phyloP scores from a whole-genome alignment of 2,113 vertebrate species.

The Azemiops feae region DNA sequence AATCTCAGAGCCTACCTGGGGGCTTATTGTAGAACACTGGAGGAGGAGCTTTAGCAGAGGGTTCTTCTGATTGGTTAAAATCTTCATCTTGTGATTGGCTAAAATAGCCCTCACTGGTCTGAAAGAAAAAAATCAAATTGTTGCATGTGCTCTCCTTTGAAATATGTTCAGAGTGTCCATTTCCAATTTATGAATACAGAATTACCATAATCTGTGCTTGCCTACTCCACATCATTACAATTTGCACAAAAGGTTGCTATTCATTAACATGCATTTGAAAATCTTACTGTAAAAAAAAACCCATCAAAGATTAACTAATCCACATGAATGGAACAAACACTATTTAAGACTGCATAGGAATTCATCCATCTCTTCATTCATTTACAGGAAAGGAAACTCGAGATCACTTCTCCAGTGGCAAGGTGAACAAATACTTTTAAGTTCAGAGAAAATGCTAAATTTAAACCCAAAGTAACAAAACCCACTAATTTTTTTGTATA shows the following conservation, averaged over 20 bases:
- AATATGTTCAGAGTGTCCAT: not conserved
- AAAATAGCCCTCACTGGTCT: constrained; percentile 96
- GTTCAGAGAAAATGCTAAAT: not conserved
- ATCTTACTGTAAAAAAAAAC: not conserved
- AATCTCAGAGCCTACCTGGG: constrained; percentile 77
- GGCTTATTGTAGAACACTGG: constrained; percentile 94
- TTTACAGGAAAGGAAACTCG: not conserved
- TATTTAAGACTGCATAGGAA: not conserved
- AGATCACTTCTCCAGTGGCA: not conserved
- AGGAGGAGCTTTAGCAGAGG: constrained; percentile 86
- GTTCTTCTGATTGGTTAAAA: constrained; percentile 84
- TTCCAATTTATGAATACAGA: not conserved
- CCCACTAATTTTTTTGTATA: not conserved
- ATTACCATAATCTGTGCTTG: not conserved
- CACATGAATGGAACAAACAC: not conserved
- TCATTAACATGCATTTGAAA: too few relatives aligned
- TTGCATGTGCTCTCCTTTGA: not conserved
- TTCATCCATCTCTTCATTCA: not conserved
- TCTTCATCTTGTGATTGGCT: constrained; percentile 97
- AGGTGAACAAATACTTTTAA: not conserved
- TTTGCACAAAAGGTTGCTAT: not conserved
- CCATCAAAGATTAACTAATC: not conserved
- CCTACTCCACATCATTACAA: not conserved
- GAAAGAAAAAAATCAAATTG: constrained; percentile 24
- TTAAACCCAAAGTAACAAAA: not conserved